phyloP scores from a whole-genome alignment of 1,140 invertebrate species.

The Elymnias hypermnestra region DNA sequence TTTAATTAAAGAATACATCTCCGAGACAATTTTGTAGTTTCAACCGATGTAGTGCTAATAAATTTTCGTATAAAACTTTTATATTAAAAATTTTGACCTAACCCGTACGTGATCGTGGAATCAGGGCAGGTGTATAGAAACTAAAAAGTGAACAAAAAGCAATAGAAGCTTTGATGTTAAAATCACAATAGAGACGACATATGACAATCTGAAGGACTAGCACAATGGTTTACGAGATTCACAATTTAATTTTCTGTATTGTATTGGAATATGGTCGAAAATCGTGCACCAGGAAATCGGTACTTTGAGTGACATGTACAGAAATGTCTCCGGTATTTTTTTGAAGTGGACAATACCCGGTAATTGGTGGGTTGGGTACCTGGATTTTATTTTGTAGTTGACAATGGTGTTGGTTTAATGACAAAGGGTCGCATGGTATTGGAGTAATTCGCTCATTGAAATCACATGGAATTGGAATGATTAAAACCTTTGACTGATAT shows the following conservation, averaged over 20 bases:
- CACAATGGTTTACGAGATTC: slow-evolving; percentile 54
- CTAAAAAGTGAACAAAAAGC: slow-evolving; percentile 46
- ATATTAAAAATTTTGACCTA: no score
- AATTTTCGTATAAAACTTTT: no score
- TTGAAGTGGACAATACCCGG: slow-evolving; percentile 60
- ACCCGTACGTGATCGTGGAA: neutral
- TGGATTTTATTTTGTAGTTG: slow-evolving; percentile 61
- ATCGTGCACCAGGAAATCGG: slow-evolving; percentile 19
- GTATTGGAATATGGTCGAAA: slow-evolving; percentile 23
- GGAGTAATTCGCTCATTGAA: slow-evolving; percentile 41
- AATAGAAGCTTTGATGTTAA: slow-evolving; percentile 55
- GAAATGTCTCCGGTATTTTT: slow-evolving; percentile 70
- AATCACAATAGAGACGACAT: slow-evolving; percentile 68
- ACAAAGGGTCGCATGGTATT: slow-evolving; percentile 54
- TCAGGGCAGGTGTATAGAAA: slow-evolving; percentile 53
- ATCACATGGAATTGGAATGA: slow-evolving; percentile 13
- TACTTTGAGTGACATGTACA: slow-evolving; percentile 64
- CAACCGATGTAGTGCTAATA: no score
- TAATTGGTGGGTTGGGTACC: slow-evolving; percentile 75
- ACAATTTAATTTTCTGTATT: slow-evolving; percentile 22
- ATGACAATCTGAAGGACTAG: slow-evolving; percentile 66
- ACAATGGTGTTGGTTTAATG: slow-evolving; percentile 56
- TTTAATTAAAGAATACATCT: no score
- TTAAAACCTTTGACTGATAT: slow-evolving; percentile 7
- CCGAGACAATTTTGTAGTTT: no score